A percentile compares a stretch with the other conserved stretches of the same genome.
These are phyloP conservation scores for Darevskia mixta DNA, from an alignment of 2,797 vertebrate genomes.

Conservation along the genomic window DNA sequence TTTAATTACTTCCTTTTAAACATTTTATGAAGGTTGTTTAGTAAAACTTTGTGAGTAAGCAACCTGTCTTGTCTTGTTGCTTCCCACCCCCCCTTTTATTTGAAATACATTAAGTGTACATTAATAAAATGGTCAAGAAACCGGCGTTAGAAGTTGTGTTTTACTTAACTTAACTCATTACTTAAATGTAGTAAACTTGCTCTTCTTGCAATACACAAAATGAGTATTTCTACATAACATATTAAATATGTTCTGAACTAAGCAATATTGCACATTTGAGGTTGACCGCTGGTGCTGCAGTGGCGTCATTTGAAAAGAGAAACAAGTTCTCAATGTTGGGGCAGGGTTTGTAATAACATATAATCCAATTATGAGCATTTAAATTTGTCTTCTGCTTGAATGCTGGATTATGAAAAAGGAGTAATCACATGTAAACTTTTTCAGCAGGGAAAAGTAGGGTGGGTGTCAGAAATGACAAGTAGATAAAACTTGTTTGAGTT, in stretches of 20 bases:
- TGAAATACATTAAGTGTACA: background rate
- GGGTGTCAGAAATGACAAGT: constrained; percentile 6
- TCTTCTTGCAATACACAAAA: background rate
- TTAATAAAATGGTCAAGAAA: background rate
- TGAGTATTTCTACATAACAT: background rate
- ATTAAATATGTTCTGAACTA: background rate
- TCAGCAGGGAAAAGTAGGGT: background rate
- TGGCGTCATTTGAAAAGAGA: background rate
- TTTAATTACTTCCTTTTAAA: background rate
- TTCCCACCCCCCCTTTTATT: background rate
- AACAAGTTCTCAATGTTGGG: background rate
- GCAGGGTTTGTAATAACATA: background rate
- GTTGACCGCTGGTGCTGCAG: background rate
- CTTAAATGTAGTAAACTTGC: background rate
- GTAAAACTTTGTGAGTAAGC: background rate
- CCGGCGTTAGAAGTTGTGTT: background rate
- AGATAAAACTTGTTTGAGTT: background rate
- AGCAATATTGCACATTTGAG: background rate
- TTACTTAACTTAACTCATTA: too few species aligned
- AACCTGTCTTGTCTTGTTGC: background rate
- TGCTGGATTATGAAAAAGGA: background rate
- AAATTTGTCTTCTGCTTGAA: background rate
- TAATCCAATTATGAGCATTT: background rate
- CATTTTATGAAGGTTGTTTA: background rate
- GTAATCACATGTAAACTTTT: background rate